Evolutionary conservation across 2,888 invertebrate genomes (phyloP), one percentile per base, ranked within the genome.

Genomic region (Plutella xylostella): DNA sequence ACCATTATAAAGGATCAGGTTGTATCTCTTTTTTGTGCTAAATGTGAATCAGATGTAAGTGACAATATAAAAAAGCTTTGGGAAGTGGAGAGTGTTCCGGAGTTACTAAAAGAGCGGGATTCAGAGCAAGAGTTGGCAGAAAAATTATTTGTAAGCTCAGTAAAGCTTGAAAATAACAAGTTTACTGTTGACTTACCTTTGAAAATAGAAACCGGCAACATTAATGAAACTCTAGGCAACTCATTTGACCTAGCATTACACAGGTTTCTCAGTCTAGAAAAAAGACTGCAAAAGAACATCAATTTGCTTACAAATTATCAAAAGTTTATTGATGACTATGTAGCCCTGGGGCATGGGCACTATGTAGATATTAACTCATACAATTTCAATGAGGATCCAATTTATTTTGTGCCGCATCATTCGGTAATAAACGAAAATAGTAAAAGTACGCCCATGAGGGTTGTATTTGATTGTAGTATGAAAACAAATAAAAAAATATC

Each of bases 341-440:
- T 47, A 4, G 37, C 40, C 0, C 35, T 46, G 4, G 43, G 38
- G 11, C 51, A 51, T 41, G 51, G 31, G 9, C 43, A 45, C 4
- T 45, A 33, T 31, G 15, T 45, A 12, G 33, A 51, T 22, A 28
- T 48, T 9, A 11, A 39, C 3, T 12, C 31, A 3, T 45, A 41
- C 40, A 18, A 50, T 31, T 38, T 48, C 2, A 41, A 43, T 22
- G 17, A 45, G 3, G 39, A 42, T 11, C 44, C 47, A 2, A 25
- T 44, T 6, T 45, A 43, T 35, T 45, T 50, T 41, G n/a, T 45
- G 9, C 46, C 47, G 4, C 47, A 47, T 18, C 46, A 50, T 37
- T 14, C 49, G 22, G 49, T 50, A 1, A 15, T 50, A 17, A 49
- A 42, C 4, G 19, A 38, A 35, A 21, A 43, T 11, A 46, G 45